Percentiles rank a stretch among this genome's conserved stretches.
Conservation (phyloP, 2,113 vertebrate genomes). For the Carassius gibelio region DNA sequence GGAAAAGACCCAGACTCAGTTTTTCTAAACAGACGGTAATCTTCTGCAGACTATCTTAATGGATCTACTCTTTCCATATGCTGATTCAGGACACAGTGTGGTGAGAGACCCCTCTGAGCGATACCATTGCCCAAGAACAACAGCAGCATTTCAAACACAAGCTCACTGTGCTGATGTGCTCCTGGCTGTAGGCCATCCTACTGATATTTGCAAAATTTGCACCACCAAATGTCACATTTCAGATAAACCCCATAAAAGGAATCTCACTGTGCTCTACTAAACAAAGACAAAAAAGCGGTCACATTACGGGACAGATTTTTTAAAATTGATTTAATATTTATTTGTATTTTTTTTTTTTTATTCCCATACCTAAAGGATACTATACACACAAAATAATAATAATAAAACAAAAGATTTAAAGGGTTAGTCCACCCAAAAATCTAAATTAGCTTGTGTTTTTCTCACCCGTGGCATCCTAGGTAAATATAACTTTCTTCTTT, state of each 20-base stretch:
- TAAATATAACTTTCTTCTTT: no score
- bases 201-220: constrained; percentile 17
- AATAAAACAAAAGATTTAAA: no score
- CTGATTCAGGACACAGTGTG: constrained; percentile 38
- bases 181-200: constrained; percentile 9
- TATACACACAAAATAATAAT: background rate
- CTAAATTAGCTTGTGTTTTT: no score
- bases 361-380: no score
- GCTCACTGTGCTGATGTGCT: constrained; percentile 17
- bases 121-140: constrained; percentile 38
- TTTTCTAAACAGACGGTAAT: constrained; percentile 56
- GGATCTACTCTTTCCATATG: constrained; percentile 37
- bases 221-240: background rate
- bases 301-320: no score
- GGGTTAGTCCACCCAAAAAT: no score
- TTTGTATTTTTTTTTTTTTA: no score
- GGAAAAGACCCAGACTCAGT: constrained; percentile 49
- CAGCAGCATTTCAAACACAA: constrained; percentile 31
- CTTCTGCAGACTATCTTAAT: constrained; percentile 56
- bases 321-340: no score
- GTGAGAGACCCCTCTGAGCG: background rate
- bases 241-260: background rate
- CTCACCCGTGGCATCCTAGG: no score
- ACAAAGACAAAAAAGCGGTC: background rate
- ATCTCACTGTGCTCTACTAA: background rate